Base-by-base conservation (phyloP, 2,888 invertebrate genomes). In the Neelides folsomi region DNA sequence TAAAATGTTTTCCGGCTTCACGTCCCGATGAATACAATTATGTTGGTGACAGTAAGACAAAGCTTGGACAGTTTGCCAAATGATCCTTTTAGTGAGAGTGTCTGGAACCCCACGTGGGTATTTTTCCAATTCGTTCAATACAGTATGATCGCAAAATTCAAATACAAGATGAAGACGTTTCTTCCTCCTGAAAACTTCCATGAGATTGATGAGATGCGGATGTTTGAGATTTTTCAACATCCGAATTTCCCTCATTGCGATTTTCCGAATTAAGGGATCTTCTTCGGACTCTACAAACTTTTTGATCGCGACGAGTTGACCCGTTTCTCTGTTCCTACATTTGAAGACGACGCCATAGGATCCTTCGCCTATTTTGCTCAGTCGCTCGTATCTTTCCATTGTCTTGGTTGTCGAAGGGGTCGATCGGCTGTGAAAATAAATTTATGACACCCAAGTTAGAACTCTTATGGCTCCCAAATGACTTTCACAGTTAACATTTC, bases 1-100 rank as follows among this genome's bases (percentile, higher is more conserved):
- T 49, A 98, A 76, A 56, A 98, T 97, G 72, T 98, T 98, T 75
- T 98, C 98, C 1, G 98, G 98, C 71, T 98, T 98, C 40, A 98
- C 93, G 70, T 98, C 95, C 42, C 95, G 78, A 69, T 95, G 94
- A 67, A 95, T 87, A 72, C 92, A 92, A 70, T 92, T 88, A 72
- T 95, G 88, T 53, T 86, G 81, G 74, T 98, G 98, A 71, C 97
- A 97, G 74, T 95, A 98, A 47, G 86, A 85, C 12, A 98, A 83
- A 0, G 94, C 95, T 68, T 89, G 85, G 45, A 98, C 76, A 42
- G 93, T 89, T 74, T 98, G 98, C 82, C 88, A 94, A 54, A 86
- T 81, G 52, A 97, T 88, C 73, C 88, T 88, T 72, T 88, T 88
- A 13, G 87, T 89, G 52, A 89, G 77, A 51, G 81, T 75, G 68